These are phyloP conservation scores for Ptyas mucosa DNA, from an alignment of 2,113 vertebrate species.

Conservation along the genomic window DNA sequence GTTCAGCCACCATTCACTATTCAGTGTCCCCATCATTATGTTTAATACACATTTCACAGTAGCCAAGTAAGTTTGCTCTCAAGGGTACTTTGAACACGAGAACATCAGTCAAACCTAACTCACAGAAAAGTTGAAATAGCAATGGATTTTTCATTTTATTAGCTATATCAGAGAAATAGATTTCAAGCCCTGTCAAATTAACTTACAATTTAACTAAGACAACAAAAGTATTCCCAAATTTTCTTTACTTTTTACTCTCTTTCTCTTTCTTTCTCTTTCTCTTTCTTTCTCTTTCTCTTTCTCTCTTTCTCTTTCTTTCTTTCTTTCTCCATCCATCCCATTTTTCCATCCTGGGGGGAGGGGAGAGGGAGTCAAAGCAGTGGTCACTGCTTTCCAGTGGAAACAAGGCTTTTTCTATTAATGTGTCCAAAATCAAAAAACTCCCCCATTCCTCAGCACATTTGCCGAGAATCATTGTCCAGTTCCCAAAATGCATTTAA, in stretches of 20 bases:
- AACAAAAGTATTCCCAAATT: neutral
- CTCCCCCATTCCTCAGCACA: neutral
- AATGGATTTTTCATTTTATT: neutral
- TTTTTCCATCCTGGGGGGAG: neutral
- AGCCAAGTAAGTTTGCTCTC: neutral
- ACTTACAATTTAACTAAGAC: neutral
- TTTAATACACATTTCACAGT: neutral
- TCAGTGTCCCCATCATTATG: neutral
- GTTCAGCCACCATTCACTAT: neutral
- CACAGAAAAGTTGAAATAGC: neutral
- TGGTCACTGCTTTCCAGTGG: neutral
- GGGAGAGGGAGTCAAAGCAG: neutral
- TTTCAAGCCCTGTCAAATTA: neutral
- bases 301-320: too few species aligned
- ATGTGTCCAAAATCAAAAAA: neutral
- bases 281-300: neutral
- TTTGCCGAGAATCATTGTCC: neutral
- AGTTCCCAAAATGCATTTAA: neutral
- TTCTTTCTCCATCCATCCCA: neutral
- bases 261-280: too few species aligned
- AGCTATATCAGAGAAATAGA: neutral
- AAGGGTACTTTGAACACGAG: neutral
- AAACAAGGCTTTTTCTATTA: neutral
- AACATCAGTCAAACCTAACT: neutral
- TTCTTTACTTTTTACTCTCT: neutral